These are phyloP conservation scores for Spisula solida DNA, from an alignment of 2,888 invertebrate genomes.

Conservation along the genomic window DNA sequence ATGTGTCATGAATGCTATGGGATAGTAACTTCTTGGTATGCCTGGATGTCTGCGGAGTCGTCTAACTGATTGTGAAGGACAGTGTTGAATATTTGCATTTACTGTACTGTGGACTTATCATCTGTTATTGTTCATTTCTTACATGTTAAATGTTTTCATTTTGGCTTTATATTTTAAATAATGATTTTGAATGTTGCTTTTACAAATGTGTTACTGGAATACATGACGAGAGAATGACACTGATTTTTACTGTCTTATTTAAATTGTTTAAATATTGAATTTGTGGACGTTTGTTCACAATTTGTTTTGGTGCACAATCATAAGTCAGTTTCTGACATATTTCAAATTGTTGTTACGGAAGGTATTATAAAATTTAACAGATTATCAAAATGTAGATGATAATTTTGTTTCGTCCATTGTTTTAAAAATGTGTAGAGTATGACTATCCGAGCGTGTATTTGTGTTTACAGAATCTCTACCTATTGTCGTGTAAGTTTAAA, in stretches of 20 bases:
- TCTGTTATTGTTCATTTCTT: background rate
- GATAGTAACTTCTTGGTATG: background rate
- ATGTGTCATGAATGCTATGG: slow-evolving; percentile 32
- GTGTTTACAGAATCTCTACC: no score
- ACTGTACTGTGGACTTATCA: background rate
- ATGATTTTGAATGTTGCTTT: slow-evolving; percentile 5
- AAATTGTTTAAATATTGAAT: background rate
- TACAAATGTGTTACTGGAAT: slow-evolving; percentile 9
- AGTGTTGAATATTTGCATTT: slow-evolving; percentile 15
- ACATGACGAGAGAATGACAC: background rate
- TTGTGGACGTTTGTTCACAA: background rate
- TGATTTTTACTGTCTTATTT: background rate
- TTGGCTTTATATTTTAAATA: slow-evolving; percentile 17
- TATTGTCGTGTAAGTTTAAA: no score
- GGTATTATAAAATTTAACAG: background rate
- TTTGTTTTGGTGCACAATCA: background rate
- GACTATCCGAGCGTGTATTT: background rate
- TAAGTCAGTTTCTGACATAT: background rate
- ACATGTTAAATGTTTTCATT: slow-evolving; percentile 5
- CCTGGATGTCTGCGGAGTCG: background rate
- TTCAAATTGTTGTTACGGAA: background rate
- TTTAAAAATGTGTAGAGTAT: background rate
- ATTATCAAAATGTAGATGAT: background rate
- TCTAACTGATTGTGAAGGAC: background rate
- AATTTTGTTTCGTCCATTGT: background rate